Percentiles rank a stretch among this genome's conserved stretches.
These are phyloP conservation scores for Girardinichthys multiradiatus DNA, from an alignment of 2,113 vertebrate species.

Conservation along the genomic window DNA sequence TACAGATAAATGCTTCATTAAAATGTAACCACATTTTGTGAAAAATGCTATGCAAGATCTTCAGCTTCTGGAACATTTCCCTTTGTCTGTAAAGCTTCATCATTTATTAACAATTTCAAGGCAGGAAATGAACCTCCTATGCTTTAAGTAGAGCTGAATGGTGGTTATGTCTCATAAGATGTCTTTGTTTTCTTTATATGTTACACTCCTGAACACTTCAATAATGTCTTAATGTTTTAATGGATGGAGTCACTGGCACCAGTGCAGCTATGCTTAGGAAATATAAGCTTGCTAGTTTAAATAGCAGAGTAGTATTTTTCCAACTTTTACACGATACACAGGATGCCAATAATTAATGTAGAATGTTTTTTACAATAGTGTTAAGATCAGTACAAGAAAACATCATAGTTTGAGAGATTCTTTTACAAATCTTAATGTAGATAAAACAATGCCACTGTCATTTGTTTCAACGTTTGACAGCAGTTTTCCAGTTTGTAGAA, in stretches of 20 bases:
- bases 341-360: too few species aligned
- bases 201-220: background rate
- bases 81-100: constrained; percentile 4
- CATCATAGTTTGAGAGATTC: too few species aligned
- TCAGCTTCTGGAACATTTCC: background rate
- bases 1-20: background rate
- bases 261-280: too few species aligned
- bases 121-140: constrained; percentile 3
- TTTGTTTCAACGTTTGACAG: too few species aligned
- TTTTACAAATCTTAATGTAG: too few species aligned
- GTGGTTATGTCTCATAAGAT: constrained; percentile 6
- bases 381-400: too few species aligned
- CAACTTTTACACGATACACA: too few species aligned
- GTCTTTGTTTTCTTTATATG: background rate
- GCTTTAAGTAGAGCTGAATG: background rate
- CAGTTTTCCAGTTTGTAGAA: too few species aligned
- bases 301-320: too few species aligned
- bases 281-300: too few species aligned
- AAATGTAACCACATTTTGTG: constrained; percentile 7
- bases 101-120: constrained; percentile 14
- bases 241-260: background rate
- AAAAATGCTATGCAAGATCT: constrained; percentile 10
- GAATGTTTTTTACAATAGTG: too few species aligned
- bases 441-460: too few species aligned
- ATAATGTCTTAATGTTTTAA: background rate